Evolutionary conservation across 2,888 invertebrate genomes (phyloP).

Genomic region (Salticus scenicus): DNA sequence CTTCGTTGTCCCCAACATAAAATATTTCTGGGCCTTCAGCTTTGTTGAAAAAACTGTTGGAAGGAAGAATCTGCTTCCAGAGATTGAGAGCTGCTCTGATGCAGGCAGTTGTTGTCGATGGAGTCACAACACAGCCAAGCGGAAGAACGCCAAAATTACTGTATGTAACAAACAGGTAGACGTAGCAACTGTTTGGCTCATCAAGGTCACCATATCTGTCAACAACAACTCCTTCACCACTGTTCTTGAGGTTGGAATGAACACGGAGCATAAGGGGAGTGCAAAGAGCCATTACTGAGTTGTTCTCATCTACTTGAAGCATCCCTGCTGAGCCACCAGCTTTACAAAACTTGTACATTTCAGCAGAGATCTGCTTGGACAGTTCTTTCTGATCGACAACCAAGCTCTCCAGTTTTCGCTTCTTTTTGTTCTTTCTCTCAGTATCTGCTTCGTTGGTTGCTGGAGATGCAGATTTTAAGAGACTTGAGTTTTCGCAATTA

Average conservation of each 20-base stretch:
- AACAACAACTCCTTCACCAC: slow-evolving; percentile 58
- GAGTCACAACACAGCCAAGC: slow-evolving; percentile 43
- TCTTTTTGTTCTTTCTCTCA: slow-evolving; percentile 43
- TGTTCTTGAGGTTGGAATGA: slow-evolving; percentile 45
- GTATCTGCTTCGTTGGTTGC: neutral
- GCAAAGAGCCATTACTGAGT: slow-evolving; percentile 54
- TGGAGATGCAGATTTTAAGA: neutral
- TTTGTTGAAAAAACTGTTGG: slow-evolving; percentile 42
- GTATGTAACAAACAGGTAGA: slow-evolving; percentile 51
- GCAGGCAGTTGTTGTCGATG: slow-evolving; percentile 17
- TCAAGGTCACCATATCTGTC: slow-evolving; percentile 61
- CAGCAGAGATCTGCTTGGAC: slow-evolving; percentile 37
- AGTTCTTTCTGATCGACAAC: slow-evolving; percentile 42
- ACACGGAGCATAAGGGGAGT: slow-evolving; percentile 59
- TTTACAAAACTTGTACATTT: slow-evolving; percentile 56
- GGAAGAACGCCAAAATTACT: slow-evolving; percentile 49
- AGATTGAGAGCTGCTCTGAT: slow-evolving; percentile 60
- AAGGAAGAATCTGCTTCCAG: slow-evolving; percentile 56
- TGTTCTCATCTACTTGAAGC: slow-evolving; percentile 37
- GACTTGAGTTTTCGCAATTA: slow-evolving; percentile 50
- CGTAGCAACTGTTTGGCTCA: slow-evolving; percentile 52
- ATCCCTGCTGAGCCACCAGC: slow-evolving; percentile 57
- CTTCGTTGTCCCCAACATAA: slow-evolving; percentile 54
- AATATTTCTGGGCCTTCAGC: slow-evolving; percentile 58
- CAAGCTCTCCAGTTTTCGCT: slow-evolving; percentile 41